A percentile compares a stretch with the other conserved stretches of the same genome.
Evolutionary conservation across 2,888 invertebrate genomes (phyloP).

Genomic region (Trachelus iudaicus): DNA sequence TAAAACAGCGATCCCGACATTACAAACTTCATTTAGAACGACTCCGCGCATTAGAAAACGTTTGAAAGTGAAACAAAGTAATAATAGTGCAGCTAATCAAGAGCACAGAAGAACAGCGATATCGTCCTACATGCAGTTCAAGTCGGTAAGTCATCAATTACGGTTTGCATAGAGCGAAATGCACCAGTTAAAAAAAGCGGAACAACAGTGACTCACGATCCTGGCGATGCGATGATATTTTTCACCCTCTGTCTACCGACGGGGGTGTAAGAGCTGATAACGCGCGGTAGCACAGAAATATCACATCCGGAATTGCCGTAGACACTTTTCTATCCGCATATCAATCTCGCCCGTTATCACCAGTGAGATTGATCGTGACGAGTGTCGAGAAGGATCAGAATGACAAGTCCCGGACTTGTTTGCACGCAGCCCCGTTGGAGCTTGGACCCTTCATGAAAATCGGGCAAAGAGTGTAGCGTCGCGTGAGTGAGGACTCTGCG

Average conservation of each 20-base stretch:
- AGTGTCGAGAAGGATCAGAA: not conserved
- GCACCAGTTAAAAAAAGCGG: not conserved
- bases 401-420: not conserved
- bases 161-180: not conserved
- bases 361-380: not conserved
- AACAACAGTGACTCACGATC: not conserved
- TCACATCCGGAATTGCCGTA: not conserved
- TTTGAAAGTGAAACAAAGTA: not conserved
- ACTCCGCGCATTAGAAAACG: not conserved
- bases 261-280: not conserved
- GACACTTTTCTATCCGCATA: not conserved
- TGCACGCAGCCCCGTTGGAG: not conserved
- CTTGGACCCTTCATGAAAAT: slow-evolving; percentile 30
- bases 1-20: not conserved
- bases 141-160: not conserved
- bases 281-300: not conserved
- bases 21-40: not conserved
- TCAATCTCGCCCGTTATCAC: not conserved
- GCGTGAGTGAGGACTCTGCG: slow-evolving; percentile 23
- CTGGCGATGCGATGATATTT: not conserved
- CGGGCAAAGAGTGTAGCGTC: slow-evolving; percentile 27
- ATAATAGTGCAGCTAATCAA: not conserved
- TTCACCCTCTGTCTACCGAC: not conserved
- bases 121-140: not conserved
- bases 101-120: not conserved